These are phyloP conservation scores for Candoia aspera DNA, from an alignment of 2,113 vertebrate genomes.

Conservation along the genomic window DNA sequence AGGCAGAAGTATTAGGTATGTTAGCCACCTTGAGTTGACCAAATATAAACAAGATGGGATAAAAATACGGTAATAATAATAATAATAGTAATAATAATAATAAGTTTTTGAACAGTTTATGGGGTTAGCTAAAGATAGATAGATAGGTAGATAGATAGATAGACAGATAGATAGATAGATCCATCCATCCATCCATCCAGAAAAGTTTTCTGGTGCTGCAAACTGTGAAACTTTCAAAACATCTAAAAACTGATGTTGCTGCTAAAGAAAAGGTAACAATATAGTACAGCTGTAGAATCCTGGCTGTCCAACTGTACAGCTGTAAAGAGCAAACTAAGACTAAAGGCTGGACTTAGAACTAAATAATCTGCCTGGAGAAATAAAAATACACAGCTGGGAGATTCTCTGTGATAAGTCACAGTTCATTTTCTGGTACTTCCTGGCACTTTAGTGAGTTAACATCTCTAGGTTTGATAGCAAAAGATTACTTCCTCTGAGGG, in stretches of 20 bases:
- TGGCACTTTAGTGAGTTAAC: constrained; percentile 1
- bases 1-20: too few species aligned
- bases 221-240: constrained; percentile 35
- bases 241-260: constrained; percentile 9
- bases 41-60: too few species aligned
- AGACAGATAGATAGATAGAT: constrained; percentile 35
- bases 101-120: constrained; percentile 27
- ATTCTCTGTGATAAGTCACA: constrained; percentile 16
- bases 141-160: constrained; percentile 35
- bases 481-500: background rate
- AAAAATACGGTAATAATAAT: too few species aligned
- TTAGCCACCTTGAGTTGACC: too few species aligned
- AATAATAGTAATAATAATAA: too few species aligned
- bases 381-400: background rate
- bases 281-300: background rate
- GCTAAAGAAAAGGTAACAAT: constrained; percentile 32
- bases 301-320: background rate
- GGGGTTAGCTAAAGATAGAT: constrained; percentile 21
- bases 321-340: constrained; percentile 1
- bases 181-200: background rate
- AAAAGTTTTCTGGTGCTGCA: constrained; percentile 22
- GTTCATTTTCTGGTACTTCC: constrained; percentile 20
- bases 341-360: background rate
- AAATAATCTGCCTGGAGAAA: constrained; percentile 14
- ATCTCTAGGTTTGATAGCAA: constrained; percentile 17